Base-by-base conservation (phyloP, 2,888 invertebrate species). In the Pedicia rivosa region DNA sequence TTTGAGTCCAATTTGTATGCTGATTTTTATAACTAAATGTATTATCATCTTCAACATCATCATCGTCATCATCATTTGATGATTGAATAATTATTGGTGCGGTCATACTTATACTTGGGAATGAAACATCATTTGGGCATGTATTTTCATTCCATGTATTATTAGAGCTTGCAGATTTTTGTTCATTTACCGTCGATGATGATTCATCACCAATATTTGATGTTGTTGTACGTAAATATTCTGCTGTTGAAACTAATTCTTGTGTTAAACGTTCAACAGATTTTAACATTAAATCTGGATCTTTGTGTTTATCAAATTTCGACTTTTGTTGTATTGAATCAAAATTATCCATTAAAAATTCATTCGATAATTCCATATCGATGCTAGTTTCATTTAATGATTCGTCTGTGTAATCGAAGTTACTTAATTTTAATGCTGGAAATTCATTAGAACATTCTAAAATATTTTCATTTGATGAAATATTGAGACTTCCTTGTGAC, bases 71-170 rank as follows among this genome's bases (percentile, higher is more conserved):
- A 47, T 74, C 74, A 38, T 68, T 69, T 40, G 79, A 70, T 0
- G 82, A 79, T 1, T 72, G 68, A 3, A 77, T 68, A 48, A 78
- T 63, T n/a, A n/a, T n/a, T 1, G 81, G 83, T 0, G 74, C 74
- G 24, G 80, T 78, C 22, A 78, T 72, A 45, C 82, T 82, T 37
- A 84, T 72, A 35, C 80, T 83, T 0, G 84, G 84, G 55, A 83
- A 83, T 0, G 83, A 80, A 22, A 80, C 65, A 52, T 82, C 81
- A 53, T 81, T 80, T 1, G 78, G 78, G 36, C 75, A 75, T 2
- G 78, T 74, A 54, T 81, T 78, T 38, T 84, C 83, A 50, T 79
- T 81, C 83, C 84, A 84, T 0, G 81, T 82, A 52, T 80, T 80
- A 43, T 56, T 52, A 6, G 52, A 49, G 43, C 64, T 52, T 32